Base-by-base conservation (phyloP, 2,888 invertebrate species). In the Megastigmus dorsalis region DNA sequence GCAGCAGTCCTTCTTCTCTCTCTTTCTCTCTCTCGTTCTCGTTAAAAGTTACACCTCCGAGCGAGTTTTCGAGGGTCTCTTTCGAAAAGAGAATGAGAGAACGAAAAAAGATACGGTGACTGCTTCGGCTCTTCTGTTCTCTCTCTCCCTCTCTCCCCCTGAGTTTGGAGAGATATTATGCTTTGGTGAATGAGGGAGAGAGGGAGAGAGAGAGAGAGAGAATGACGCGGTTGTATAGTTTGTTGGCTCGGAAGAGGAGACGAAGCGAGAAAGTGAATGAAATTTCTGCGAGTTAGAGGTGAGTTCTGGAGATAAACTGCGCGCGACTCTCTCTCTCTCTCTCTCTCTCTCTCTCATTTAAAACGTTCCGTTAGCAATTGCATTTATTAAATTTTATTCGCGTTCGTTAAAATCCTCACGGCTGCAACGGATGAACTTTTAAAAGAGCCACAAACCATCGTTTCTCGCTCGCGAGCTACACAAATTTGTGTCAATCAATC, bases 41-140 rank as follows among this genome's bases (percentile, higher is more conserved):
- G 60, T 66, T 66, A 43, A 65, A 72, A 66, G 33, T 66, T 50
- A 67, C 45, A 52, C 43, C 59, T 43, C 7, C 10, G 60, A 60
- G 55, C 63, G 33, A 54, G 54, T 70, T 70, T 70, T 54, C 52
- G 52, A 54, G 60, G 20, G 63, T n/a, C 45, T 38, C 28, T 68
- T 62, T 26, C 18, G 13, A 43, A 43, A 33, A 20, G 26, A 66
- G 28, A 54, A 52, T n/a, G 33, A 1, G 30, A 59, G 36, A 55
- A 55, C n/a, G n/a, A 55, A 20, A 55, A 13, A 20, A 18, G 13
- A 26, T 36, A 3, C 52, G 33, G 20, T 0, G 43, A 15, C n/a
- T 3, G 2, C 41, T 18, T 9, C 23, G 33, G 43, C 36, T 9
- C n/a, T 13, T 28, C 30, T 9, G 20, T 13, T 28, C 30, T 50